Evolutionary conservation across 2,888 invertebrate genomes (phyloP), one percentile per base, ranked within the genome.

Genomic region (Coremacera marginata): DNA sequence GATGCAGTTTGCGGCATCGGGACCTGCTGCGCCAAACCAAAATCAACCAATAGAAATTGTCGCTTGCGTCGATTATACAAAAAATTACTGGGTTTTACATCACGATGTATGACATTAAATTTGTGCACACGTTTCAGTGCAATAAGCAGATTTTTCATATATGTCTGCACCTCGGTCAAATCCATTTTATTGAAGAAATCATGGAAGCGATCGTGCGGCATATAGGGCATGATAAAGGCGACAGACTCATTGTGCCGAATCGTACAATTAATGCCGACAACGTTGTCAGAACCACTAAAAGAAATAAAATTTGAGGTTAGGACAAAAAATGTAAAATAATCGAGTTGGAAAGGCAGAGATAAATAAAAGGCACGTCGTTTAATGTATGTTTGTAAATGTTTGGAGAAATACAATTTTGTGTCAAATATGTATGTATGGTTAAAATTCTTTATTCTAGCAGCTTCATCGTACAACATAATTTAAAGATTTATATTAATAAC

Each of bases 81-180:
- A 88, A 97, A 97, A 90, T 97, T 97, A 89, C 94, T 95, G 1
- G 97, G 97, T 89, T 97, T 97, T 60, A 97, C 93, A 86, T 97
- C 97, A 75, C 97, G 91, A 87, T 97, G 97, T 78, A 97, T 96
- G 79, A 97, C 93, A 80, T 94, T 93, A 87, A 94, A 94, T 63
- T 93, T 92, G 89, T 97, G 97, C 77, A 97, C 95, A 84, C 95
- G 92, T 7, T 91, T 90, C 82, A 97, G 90, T 4, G 97, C 96
- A 60, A 93, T 90, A 81, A 97, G 89, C 81, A 97, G 90, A 85
- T 96, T 95, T 84, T 91, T 92, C 93, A 97, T 94, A 88, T 97
- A 97, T 78, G 92, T 90, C 77, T 93, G 92, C 55, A 95, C 91
- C 89, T 97, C 97, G 37, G 87, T 86, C 1, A 92, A 91, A 81